Evolutionary conservation across 2,888 invertebrate genomes (phyloP), one percentile per base, ranked within the genome.

Genomic region (Rotaria magnacalcarata): DNA sequence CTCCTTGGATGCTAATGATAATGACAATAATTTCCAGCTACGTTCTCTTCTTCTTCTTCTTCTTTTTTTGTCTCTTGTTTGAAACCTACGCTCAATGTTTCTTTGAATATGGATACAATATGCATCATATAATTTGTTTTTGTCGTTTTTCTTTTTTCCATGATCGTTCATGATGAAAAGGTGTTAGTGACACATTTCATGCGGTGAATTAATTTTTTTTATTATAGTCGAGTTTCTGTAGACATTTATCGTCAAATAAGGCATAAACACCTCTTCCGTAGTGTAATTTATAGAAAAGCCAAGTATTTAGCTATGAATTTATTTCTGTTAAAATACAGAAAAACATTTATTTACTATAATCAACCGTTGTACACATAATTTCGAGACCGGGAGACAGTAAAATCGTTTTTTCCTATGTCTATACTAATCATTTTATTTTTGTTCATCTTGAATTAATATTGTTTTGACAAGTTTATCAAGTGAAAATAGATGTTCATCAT

Each of bases 401-500:
- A 67, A 67, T 5, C 34, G 14, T 19, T 2, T 3, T 34, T 19
- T 19, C 5, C 4, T 67, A 14, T 67, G 0, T 34, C n/a, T 0
- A 19, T 34, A 1, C 6, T 67, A 19, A 4, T 52, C 16, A 52
- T 52, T 52, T 52, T 52, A 8, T 52, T 34, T 27, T 67, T 67
- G 27, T 19, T 67, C 27, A 41, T 67, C 67, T 67, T 67, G 34
- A 4, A 6, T 19, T 67, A 67, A 34, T 1, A 67, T 67, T 14
- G 16, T 34, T 14, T 67, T 67, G 27, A 80, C 80, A 43, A 80
- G 43, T 80, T 47, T 24, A n/a, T 80, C 80, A 3, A 80, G n/a
- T 80, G 43, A 47, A 80, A 43, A 80, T 47, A 80, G 6, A 84
- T 84, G 56, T 27, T 84, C 84, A 54, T 67, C 60, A 50, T 41